These are phyloP conservation scores for Paelopatides confundens DNA, from an alignment of 53 echinoderm and acorn worm species.

Conservation along the genomic window DNA sequence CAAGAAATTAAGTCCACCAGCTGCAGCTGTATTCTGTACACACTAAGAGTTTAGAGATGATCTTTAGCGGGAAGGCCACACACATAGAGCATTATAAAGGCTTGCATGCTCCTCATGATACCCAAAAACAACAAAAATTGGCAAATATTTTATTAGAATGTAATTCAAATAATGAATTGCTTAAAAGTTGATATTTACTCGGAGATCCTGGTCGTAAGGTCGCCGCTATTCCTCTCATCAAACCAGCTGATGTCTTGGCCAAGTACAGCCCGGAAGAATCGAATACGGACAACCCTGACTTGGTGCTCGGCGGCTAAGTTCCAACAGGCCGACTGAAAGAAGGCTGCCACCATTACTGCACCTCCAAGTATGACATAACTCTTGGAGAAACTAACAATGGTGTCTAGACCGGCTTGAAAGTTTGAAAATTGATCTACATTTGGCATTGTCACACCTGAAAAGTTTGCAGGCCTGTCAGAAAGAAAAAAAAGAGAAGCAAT, in stretches of 20 bases:
- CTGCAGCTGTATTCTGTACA: too few species aligned
- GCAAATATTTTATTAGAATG: too few species aligned
- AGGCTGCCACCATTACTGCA: constrained; percentile 69
- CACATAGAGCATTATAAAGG: too few species aligned
- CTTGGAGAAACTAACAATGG: constrained; percentile 65
- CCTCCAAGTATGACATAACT: constrained; percentile 78
- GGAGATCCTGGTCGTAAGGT: constrained; percentile 89
- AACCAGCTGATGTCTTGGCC: constrained; percentile 96
- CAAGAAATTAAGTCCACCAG: too few species aligned
- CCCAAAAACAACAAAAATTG: too few species aligned
- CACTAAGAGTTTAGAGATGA: too few species aligned
- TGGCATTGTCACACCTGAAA: background rate
- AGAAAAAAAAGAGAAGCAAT: background rate
- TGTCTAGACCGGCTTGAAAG: background rate
- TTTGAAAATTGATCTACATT: background rate
- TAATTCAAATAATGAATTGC: too few species aligned
- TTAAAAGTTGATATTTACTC: constrained; percentile 67
- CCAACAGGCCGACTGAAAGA: constrained; percentile 75
- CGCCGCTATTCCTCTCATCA: constrained; percentile 85
- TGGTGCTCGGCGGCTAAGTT: constrained; percentile 85
- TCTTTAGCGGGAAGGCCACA: too few species aligned
- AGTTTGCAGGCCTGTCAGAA: background rate
- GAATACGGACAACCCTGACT: constrained; percentile 64
- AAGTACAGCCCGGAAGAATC: constrained; percentile 81
- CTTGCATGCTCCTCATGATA: too few species aligned